Conservation (phyloP, 1,140 invertebrate genomes). For the Calosoma granatense region DNA sequence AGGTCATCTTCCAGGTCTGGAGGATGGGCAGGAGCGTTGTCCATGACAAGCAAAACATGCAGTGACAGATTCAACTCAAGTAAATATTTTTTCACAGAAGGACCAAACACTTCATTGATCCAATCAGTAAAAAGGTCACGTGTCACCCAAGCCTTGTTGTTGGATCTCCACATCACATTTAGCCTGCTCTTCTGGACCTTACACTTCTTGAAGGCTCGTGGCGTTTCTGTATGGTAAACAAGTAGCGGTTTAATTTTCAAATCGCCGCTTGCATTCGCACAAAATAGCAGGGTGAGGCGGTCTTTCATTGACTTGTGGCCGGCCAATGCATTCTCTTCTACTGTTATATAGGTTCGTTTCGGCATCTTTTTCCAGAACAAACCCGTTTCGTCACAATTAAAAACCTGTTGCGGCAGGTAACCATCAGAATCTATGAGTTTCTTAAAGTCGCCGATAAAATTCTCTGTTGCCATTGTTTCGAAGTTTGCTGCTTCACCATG, state of each 20-base stretch:
- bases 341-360: conserved; percentile 10
- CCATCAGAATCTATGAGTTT: too few relatives aligned
- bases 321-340: conserved; percentile 13
- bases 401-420: not conserved
- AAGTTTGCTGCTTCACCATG: conserved; percentile 9
- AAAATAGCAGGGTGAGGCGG: conserved; percentile 10
- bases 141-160: conserved; percentile 3
- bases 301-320: conserved; percentile 15
- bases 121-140: not conserved
- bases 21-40: conserved; percentile 25
- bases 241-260: conserved; percentile 4
- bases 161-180: conserved; percentile 6
- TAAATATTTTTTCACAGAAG: conserved; percentile 24
- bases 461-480: not conserved
- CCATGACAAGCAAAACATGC: conserved; percentile 22
- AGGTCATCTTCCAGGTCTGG: conserved; percentile 14
- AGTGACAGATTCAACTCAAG: conserved; percentile 19
- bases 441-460: not conserved
- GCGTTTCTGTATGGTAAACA: not conserved
- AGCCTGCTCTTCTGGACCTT: conserved; percentile 9
- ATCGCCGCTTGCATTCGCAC: conserved; percentile 10
- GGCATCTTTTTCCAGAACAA: not conserved
- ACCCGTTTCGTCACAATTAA: not conserved
- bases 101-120: conserved; percentile 17
- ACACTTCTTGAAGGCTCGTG: not conserved